Percentiles rank a stretch among this genome's conserved stretches.
These are phyloP conservation scores for Spongia lamella DNA, from an alignment of 37 sponge, comb jelly and placozoan genomes.

Conservation along the genomic window DNA sequence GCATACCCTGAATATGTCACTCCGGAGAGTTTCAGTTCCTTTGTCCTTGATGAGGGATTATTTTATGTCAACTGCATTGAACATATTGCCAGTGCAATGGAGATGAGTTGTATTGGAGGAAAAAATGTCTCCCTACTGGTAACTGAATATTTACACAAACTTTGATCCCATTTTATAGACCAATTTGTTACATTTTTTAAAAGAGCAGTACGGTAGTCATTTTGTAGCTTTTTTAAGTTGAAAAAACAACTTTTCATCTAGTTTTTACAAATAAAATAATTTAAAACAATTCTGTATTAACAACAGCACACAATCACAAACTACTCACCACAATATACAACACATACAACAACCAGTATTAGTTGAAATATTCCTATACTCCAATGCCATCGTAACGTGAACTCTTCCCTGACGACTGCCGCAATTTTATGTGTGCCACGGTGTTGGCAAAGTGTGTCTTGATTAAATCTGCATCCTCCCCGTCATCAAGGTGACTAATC, in stretches of 20 bases:
- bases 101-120: slow-evolving; percentile 85
- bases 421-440: slow-evolving; percentile 61
- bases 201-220: too few relatives aligned
- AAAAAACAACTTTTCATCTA: too few relatives aligned
- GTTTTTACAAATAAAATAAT: too few relatives aligned
- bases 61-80: slow-evolving; percentile 85
- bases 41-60: slow-evolving; percentile 71
- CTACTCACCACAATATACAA: not conserved
- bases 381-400: slow-evolving; percentile 35
- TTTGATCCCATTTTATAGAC: too few relatives aligned
- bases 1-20: slow-evolving; percentile 86
- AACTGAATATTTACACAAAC: slow-evolving; percentile 27
- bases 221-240: too few relatives aligned
- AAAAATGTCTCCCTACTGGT: slow-evolving; percentile 75
- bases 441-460: slow-evolving; percentile 87
- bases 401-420: slow-evolving; percentile 33
- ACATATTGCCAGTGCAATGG: slow-evolving; percentile 94
- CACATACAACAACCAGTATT: not conserved
- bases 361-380: not conserved
- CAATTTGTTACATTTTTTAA: too few relatives aligned
- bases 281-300: not conserved
- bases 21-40: slow-evolving; percentile 66
- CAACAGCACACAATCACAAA: not conserved
- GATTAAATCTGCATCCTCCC: slow-evolving; percentile 74
- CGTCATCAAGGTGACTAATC: slow-evolving; percentile 58